Percentiles rank a stretch among this genome's conserved stretches.
These are phyloP conservation scores for Vesta saturnalis DNA, from an alignment of 2,888 invertebrate genomes.

Conservation along the genomic window DNA sequence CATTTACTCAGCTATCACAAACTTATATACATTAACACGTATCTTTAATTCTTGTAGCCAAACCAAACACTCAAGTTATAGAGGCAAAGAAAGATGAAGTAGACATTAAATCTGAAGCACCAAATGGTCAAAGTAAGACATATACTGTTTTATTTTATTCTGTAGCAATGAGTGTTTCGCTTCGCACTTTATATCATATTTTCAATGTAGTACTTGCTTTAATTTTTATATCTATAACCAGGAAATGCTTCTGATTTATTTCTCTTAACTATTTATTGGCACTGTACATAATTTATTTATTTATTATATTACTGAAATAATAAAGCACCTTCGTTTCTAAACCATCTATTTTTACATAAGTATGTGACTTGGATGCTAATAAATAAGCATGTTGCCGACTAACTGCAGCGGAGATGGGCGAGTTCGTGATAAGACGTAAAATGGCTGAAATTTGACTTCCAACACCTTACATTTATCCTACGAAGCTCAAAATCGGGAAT, in stretches of 20 bases:
- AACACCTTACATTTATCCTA: too few relatives aligned
- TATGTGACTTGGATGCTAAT: neutral
- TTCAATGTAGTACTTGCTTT: neutral
- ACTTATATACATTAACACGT: too few relatives aligned
- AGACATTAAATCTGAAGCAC: neutral
- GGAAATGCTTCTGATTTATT: neutral
- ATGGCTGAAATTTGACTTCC: too few relatives aligned
- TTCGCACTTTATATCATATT: slow-evolving; percentile 4
- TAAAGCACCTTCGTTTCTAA: neutral
- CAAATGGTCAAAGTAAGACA: neutral
- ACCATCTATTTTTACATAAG: neutral
- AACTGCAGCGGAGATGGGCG: too few relatives aligned
- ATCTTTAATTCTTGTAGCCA: neutral
- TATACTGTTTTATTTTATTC: slow-evolving; percentile 7
- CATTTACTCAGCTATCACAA: too few relatives aligned
- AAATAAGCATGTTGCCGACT: too few relatives aligned
- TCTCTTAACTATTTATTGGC: neutral
- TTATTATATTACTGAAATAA: neutral
- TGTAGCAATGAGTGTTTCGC: neutral
- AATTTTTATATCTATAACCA: neutral
- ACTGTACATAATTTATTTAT: neutral
- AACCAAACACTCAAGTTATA: neutral
- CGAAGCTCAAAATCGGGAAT: too few relatives aligned
- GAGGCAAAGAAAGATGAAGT: neutral
- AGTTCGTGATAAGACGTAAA: too few relatives aligned